These are phyloP conservation scores for Lophura nycthemera DNA, from an alignment of 2,113 vertebrate species.

Conservation along the genomic window DNA sequence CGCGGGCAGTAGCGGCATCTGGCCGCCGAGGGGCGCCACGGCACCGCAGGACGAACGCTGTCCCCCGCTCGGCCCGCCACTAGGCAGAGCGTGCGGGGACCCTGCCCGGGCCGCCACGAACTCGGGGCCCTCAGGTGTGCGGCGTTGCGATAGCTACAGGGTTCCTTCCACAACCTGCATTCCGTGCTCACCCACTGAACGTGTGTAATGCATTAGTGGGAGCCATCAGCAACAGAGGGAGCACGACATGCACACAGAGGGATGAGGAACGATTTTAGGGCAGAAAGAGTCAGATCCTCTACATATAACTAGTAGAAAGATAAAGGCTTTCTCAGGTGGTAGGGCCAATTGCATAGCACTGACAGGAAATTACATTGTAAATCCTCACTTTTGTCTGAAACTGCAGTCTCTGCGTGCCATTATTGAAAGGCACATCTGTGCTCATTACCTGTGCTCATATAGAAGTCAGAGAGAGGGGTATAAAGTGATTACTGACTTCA, in stretches of 20 bases:
- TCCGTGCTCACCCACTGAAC: too few relatives aligned
- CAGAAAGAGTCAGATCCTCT: neutral
- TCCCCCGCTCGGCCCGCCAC: too few relatives aligned
- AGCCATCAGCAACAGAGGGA: neutral
- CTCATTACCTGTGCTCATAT: accelerated
- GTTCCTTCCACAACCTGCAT: neutral
- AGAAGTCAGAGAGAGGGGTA: accelerated
- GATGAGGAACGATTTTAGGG: neutral
- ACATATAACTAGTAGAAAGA: neutral
- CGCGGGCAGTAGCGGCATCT: too few relatives aligned
- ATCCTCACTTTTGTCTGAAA: neutral
- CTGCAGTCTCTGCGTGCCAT: accelerated
- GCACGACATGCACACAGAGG: accelerated
- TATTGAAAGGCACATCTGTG: accelerated
- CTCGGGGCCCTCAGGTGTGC: neutral
- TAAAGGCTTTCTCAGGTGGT: accelerated
- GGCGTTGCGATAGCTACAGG: neutral
- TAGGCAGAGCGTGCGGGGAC: too few relatives aligned
- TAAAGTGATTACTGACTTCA: neutral
- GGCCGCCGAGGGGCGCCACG: too few relatives aligned
- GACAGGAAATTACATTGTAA: neutral
- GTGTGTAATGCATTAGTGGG: accelerated
- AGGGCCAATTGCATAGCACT: neutral
- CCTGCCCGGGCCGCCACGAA: neutral
- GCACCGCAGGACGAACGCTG: too few relatives aligned